A percentile compares a stretch with the other conserved stretches of the same genome.
Evolutionary conservation across 2,888 invertebrate genomes (phyloP).

Genomic region (Cryptosula pallasiana): DNA sequence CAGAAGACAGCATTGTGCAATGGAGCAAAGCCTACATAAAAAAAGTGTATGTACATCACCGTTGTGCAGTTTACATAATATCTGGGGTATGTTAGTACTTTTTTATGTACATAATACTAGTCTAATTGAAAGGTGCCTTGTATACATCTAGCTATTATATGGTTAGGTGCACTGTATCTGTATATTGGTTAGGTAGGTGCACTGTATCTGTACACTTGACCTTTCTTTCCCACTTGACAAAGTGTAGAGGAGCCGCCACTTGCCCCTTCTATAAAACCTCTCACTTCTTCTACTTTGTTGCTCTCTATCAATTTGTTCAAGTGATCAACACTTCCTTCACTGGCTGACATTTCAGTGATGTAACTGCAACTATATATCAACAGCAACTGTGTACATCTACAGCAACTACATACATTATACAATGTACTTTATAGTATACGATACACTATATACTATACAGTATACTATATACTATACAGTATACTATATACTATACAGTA

Average conservation of each 20-base stretch:
- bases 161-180: too few relatives aligned
- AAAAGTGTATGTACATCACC: neutral
- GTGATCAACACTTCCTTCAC: neutral
- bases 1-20: constrained; percentile 16
- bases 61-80: too few relatives aligned
- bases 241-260: neutral
- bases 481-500: too few relatives aligned
- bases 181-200: too few relatives aligned
- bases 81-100: too few relatives aligned
- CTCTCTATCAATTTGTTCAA: neutral
- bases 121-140: too few relatives aligned
- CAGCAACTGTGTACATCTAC: neutral
- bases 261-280: neutral
- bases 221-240: neutral
- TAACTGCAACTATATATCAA: neutral
- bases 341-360: neutral
- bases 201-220: too few relatives aligned
- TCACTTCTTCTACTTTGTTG: neutral
- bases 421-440: too few relatives aligned
- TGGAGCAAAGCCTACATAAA: neutral
- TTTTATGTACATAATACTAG: too few relatives aligned
- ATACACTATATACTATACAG: too few relatives aligned
- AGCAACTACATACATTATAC: neutral
- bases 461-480: too few relatives aligned
- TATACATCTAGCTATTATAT: too few relatives aligned